Conservation (phyloP, 1,140 invertebrate genomes). For the Zaprionus camerounensis region DNA sequence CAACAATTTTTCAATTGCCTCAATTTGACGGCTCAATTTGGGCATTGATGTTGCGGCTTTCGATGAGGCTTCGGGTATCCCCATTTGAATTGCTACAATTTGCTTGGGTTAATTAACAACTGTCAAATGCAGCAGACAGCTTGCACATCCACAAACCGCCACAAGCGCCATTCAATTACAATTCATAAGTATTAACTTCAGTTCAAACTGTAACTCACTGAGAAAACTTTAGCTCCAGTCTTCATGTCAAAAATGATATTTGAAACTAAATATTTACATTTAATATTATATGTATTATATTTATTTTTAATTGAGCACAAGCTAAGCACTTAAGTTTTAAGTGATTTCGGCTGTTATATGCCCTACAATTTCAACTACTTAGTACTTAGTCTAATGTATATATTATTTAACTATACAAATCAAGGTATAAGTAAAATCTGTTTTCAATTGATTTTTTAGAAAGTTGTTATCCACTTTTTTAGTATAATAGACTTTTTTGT, state of each 20-base stretch:
- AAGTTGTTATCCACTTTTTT: too few relatives aligned
- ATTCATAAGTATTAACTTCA: background rate
- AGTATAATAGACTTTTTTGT: too few relatives aligned
- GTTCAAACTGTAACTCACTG: background rate
- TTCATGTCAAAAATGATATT: background rate
- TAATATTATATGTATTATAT: too few relatives aligned
- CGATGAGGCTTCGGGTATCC: background rate
- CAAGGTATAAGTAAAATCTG: too few relatives aligned
- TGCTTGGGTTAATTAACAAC: background rate
- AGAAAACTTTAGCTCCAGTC: background rate
- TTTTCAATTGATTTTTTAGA: too few relatives aligned
- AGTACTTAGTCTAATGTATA: too few relatives aligned
- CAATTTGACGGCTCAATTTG: conserved; percentile 7
- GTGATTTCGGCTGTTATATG: too few relatives aligned
- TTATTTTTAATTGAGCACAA: too few relatives aligned
- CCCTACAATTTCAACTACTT: too few relatives aligned
- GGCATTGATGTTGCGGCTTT: background rate
- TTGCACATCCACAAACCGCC: background rate
- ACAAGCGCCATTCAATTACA: background rate
- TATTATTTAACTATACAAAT: too few relatives aligned
- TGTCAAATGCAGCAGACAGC: background rate
- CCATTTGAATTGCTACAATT: background rate
- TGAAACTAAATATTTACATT: background rate
- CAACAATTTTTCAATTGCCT: background rate
- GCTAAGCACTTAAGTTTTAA: too few relatives aligned